Evolutionary conservation across 92 coral and sea anemone species (phyloP), one percentile per base, ranked within the genome.

Genomic region (Epizoanthus fatuus): DNA sequence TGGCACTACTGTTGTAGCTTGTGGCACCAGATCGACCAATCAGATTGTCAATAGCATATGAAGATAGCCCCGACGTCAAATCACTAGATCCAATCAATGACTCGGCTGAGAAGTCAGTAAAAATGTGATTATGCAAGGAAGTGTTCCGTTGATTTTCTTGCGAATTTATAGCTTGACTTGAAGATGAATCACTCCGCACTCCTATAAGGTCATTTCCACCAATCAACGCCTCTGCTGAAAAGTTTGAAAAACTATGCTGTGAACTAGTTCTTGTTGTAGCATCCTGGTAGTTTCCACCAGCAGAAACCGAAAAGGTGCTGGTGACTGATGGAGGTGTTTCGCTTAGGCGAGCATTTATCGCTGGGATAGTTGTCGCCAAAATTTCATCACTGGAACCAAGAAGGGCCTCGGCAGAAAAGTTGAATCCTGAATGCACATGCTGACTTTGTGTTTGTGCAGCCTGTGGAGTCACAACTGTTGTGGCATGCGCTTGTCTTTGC

Each of bases 51-150:
- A 94, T 94, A 52, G 98, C 98, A 67, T 94, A 94, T 2, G 98
- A 94, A 3, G 82, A 77, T 56, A 94, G 67, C 11, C 96, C 89
- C 5, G 98, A 87, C 4, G 92, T 91, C 53, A 94, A 86, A 62
- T 92, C 98, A 77, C 88, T 87, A 0, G 96, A 79, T 14, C 93
- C 93, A 55, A 94, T 94, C 22, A 94, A 86, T 39, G 98, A 94
- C 51, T 94, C 98, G 0, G 98, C 98, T 5, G 96, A 92, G 80
- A 94, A 94, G 89, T 94, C 98, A 4, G 98, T 92, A 75, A 92
- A 94, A n/a, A 95, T 92, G 20, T 93, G 89, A 64, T 81, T 87
- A 20, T 83, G 89, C 5, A 95, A 75, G 5, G 86, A 64, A 2
- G 90, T 59, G 16, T 79, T 86, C 32, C 81, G 75, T 17, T 94